These are phyloP conservation scores for Sylvia atricapilla DNA, from an alignment of 2,113 vertebrate genomes.

Conservation along the genomic window DNA sequence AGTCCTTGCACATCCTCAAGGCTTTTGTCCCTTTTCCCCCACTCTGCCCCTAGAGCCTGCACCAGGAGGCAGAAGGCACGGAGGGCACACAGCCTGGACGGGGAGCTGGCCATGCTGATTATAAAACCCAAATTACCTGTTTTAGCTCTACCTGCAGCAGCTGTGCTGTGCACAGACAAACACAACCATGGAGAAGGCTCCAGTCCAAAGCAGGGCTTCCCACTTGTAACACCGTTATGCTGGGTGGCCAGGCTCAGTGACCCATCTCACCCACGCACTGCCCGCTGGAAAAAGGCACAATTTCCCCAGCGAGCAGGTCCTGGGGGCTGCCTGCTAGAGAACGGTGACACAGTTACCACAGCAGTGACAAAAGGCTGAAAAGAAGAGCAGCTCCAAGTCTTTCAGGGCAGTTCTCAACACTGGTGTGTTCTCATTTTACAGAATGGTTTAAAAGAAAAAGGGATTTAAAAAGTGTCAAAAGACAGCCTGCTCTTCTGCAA, in stretches of 20 bases:
- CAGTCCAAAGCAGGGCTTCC: background rate
- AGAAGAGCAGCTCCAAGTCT: background rate
- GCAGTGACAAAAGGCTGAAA: background rate
- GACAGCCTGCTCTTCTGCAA: background rate
- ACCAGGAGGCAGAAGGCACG: background rate
- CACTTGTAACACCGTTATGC: too few species aligned
- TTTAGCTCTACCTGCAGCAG: background rate
- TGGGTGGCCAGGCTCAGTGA: background rate
- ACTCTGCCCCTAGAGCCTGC: background rate
- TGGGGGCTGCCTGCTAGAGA: background rate
- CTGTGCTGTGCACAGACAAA: background rate
- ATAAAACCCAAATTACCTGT: background rate
- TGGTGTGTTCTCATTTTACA: background rate
- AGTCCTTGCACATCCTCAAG: background rate
- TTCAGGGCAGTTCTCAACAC: background rate
- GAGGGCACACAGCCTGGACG: background rate
- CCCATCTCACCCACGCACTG: rapidly evolving
- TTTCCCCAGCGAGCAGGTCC: background rate
- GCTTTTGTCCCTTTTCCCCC: background rate
- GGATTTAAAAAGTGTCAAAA: rapidly evolving
- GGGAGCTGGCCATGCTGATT: background rate
- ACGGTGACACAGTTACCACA: rapidly evolving
- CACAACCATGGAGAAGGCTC: background rate
- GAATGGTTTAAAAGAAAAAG: background rate
- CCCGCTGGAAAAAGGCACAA: background rate